Percentiles rank a stretch among this genome's conserved stretches.
phyloP scores from a whole-genome alignment of 2,113 vertebrate species.

The Haplotaxodon microlepis region DNA sequence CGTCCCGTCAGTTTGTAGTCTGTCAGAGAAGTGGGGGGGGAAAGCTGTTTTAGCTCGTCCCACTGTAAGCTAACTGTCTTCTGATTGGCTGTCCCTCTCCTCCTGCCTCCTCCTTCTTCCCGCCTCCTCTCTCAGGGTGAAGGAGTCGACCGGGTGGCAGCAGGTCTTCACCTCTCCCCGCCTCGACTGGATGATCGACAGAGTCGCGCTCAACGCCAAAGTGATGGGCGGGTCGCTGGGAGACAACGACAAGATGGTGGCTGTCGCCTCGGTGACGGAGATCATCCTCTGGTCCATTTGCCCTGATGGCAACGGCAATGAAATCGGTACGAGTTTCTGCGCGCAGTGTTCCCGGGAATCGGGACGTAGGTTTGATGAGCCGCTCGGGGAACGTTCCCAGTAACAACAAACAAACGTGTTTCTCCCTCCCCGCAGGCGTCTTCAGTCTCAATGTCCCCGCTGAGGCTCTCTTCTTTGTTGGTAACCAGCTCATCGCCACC shows the following conservation, averaged over 20 bases:
- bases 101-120: background rate
- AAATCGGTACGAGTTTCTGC: conserved; percentile 73
- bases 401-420: background rate
- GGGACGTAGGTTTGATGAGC: background rate
- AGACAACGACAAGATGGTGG: conserved; percentile 92
- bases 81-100: background rate
- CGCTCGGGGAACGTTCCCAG: background rate
- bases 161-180: conserved; percentile 86
- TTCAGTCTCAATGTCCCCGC: conserved; percentile 85
- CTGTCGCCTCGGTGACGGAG: conserved; percentile 77
- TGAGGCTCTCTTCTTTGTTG: conserved; percentile 90
- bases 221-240: conserved; percentile 81
- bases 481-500: conserved; percentile 90
- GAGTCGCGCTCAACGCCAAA: conserved; percentile 84
- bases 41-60: background rate
- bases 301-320: conserved; percentile 79
- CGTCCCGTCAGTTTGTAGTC: fast-evolving
- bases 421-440: conserved; percentile 66
- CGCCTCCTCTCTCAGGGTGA: conserved; percentile 70
- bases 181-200: conserved; percentile 86
- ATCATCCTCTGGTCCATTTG: conserved; percentile 89
- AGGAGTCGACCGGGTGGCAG: conserved; percentile 90
- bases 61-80: background rate
- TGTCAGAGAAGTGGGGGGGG: fast-evolving
- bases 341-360: fast-evolving